These are phyloP conservation scores for Drosophila lacertosa DNA, from an alignment of 1,140 invertebrate genomes.

Conservation along the genomic window DNA sequence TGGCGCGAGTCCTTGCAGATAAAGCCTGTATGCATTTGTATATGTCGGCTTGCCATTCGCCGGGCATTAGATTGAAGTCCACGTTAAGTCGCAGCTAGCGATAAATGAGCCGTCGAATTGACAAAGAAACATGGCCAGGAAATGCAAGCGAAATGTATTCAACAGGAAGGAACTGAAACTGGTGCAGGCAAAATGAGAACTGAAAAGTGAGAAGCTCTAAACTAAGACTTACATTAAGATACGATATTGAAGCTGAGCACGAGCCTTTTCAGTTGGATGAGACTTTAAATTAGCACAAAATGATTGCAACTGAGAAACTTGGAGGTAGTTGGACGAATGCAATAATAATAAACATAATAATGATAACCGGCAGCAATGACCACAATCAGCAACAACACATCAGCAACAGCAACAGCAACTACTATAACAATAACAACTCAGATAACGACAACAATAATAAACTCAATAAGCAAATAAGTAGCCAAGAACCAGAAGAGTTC, in stretches of 20 bases:
- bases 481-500: slow-evolving; percentile 1
- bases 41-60: slow-evolving; percentile 46
- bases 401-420: slow-evolving; percentile 2
- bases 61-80: slow-evolving; percentile 34
- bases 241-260: slow-evolving; percentile 31
- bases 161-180: slow-evolving; percentile 16
- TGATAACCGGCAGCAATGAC: slow-evolving; percentile 56
- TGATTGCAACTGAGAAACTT: slow-evolving; percentile 30
- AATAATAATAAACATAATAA: slow-evolving; percentile 68
- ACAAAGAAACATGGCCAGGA: slow-evolving; percentile 66
- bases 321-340: slow-evolving; percentile 27
- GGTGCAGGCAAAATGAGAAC: background rate
- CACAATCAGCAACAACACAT: slow-evolving; percentile 23
- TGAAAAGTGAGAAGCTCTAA: slow-evolving; percentile 13
- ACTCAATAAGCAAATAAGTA: slow-evolving; percentile 70
- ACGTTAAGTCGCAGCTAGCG: slow-evolving; percentile 2
- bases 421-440: slow-evolving; percentile 11
- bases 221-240: background rate
- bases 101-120: slow-evolving; percentile 65
- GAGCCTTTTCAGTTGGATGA: too few species aligned
- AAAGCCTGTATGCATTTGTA: slow-evolving; percentile 61
- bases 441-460: slow-evolving; percentile 66
- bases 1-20: slow-evolving; percentile 39
- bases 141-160: slow-evolving; percentile 18
- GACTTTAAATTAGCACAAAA: slow-evolving; percentile 55